A percentile compares a stretch with the other conserved stretches of the same genome.
These are phyloP conservation scores for Caenorhabditis elegans DNA, from an alignment of 1,140 invertebrate genomes.

Conservation along the genomic window WBcel235 BX284606.5:13967501-13968000, in stretches of 20 bases:
- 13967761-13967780: neutral
- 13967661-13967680: neutral
- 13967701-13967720: neutral
- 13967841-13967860: neutral
- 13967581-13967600: slow-evolving; percentile 11
- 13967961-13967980: no score
- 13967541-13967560: neutral
- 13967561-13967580: neutral
- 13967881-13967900: neutral
- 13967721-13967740: neutral
- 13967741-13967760: neutral
- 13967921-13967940: neutral
- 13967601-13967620: slow-evolving; percentile 6
- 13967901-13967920: neutral
- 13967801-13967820: neutral
- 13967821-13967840: no score
- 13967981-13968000: no score
- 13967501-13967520: neutral
- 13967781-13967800: neutral
- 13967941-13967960: neutral
- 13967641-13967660: neutral
- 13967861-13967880: neutral
- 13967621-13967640: slow-evolving; percentile 16
- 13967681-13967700: slow-evolving; percentile 7
- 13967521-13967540: no score